Percentiles rank a stretch among this genome's conserved stretches.
Evolutionary conservation across 2,888 invertebrate genomes (phyloP).

Genomic region (Pandemis heparana): DNA sequence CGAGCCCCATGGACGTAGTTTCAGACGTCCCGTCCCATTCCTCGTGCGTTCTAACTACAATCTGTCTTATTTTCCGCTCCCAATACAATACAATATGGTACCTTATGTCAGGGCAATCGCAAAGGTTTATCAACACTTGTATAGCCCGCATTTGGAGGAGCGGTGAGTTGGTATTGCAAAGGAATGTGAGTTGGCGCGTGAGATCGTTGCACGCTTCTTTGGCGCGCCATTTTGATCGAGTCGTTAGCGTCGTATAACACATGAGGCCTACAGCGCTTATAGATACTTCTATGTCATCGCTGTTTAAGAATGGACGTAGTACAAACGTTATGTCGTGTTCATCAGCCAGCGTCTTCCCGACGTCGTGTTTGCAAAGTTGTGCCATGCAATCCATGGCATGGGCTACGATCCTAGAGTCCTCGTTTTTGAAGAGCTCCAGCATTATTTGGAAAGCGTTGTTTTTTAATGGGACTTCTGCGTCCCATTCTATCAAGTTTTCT

Average conservation of each 20-base stretch:
- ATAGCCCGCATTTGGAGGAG: conserved; percentile 66
- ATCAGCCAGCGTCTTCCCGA: conserved; percentile 71
- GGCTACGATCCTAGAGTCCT: conserved; percentile 60
- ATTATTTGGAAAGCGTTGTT: conserved; percentile 73
- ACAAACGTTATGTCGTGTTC: conserved; percentile 65
- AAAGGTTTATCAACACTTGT: conserved; percentile 74
- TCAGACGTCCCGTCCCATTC: conserved; percentile 73
- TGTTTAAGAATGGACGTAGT: conserved; percentile 55
- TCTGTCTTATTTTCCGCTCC: conserved; percentile 55
- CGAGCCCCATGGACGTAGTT: conserved; percentile 61
- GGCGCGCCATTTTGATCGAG: conserved; percentile 74
- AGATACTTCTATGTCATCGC: conserved; percentile 57
- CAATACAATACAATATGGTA: conserved; percentile 63
- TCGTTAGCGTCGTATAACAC: conserved; percentile 69
- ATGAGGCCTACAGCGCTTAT: conserved; percentile 68
- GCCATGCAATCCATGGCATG: conserved; percentile 73
- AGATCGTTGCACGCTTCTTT: conserved; percentile 65
- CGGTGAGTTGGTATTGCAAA: conserved; percentile 64
- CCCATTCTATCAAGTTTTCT: conserved; percentile 66
- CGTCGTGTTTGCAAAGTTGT: conserved; percentile 71
- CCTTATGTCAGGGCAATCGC: conserved; percentile 75
- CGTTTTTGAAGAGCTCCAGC: conserved; percentile 60
- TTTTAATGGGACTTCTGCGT: conserved; percentile 64
- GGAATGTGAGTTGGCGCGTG: conserved; percentile 58
- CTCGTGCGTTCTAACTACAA: conserved; percentile 66